Conservation (phyloP, 2,888 invertebrate species). For the Nymphalis urticae region DNA sequence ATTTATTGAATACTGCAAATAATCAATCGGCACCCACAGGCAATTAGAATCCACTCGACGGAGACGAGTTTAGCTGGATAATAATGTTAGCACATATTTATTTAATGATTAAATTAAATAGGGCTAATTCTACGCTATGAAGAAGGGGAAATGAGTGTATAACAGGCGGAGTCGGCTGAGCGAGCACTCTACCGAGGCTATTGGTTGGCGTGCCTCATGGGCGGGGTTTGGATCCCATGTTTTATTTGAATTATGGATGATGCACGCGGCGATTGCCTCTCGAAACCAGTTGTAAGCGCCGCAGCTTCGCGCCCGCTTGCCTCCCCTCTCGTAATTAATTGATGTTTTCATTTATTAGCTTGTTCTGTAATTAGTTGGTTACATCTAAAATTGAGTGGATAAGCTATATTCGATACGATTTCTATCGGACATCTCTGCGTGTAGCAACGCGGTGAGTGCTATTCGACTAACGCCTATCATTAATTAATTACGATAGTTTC, state of each 20-base stretch:
- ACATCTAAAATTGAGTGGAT: conserved; percentile 70
- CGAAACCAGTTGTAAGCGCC: conserved; percentile 76
- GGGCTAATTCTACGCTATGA: conserved; percentile 69
- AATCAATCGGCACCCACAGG: conserved; percentile 67
- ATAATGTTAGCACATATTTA: conserved; percentile 70
- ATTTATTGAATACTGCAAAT: conserved; percentile 73
- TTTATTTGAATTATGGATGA: conserved; percentile 81
- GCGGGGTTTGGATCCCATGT: conserved; percentile 79
- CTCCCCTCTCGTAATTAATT: conserved; percentile 78
- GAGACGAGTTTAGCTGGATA: conserved; percentile 53
- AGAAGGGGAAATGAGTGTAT: conserved; percentile 70
- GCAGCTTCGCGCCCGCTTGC: conserved; percentile 76
- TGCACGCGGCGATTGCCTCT: conserved; percentile 66
- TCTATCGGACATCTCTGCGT: conserved; percentile 47
- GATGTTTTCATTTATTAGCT: conserved; percentile 79
- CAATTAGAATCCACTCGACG: conserved; percentile 61
- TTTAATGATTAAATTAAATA: conserved; percentile 50
- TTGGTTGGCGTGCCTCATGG: conserved; percentile 76
- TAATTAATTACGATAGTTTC: conserved; percentile 15
- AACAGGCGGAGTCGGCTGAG: conserved; percentile 72
- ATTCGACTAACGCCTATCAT: conserved; percentile 17
- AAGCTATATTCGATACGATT: conserved; percentile 62
- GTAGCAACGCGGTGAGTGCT: conserved; percentile 46
- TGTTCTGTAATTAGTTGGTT: conserved; percentile 72
- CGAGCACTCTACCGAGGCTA: conserved; percentile 65